Base-by-base conservation (phyloP, 2,113 vertebrate genomes). In the Boleophthalmus pectinirostris region DNA sequence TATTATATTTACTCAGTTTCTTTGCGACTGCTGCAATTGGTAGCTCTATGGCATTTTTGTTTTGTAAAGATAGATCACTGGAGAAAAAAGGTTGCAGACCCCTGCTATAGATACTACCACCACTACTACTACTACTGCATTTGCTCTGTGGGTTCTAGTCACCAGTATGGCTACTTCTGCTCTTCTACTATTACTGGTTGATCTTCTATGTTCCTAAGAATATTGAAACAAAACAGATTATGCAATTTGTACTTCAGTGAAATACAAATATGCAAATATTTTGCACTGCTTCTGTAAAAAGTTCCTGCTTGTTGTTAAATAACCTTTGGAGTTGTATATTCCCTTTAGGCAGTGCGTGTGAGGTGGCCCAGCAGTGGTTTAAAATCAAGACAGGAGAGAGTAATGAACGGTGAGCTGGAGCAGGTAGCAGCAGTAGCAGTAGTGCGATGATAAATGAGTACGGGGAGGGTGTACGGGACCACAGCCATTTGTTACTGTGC, bases 361-460 rank as follows among this genome's bases (percentile, higher is more conserved):
- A 74, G 54, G 51, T 54, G 67, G 76, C 68, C 54, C 53, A 35
- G 57, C 49, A 64, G 74, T 72, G 68, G 60, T 49, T 6, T 23
- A 53, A 70, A 76, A 67, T 66, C 20, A 54, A 76, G 69, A 69
- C 51, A 54, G 56, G 76, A 13, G 77, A 72, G 73, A 86, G 75
- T 90, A 88, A 90, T 88, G 87, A 90, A 78, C 76, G 79, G 78
- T 38, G 73, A 83, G 60, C 69, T 45, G 80, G 71, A 60, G 61
- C 78, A 8, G 71, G 82, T 78, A 54, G 85, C 23, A 25, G 56
- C 56, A 25, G 51, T 21, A 78, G 84, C 58, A 51, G 83, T 79
- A 81, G 72, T 75, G 61, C 78, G 80, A 90, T 93, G 89, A 93
- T 91, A 82, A 87, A 92, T 81, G 90, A 91, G 79, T 79, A 18